phyloP scores from a whole-genome alignment of 2,113 vertebrate species.

The Alligator mississippiensis region DNA sequence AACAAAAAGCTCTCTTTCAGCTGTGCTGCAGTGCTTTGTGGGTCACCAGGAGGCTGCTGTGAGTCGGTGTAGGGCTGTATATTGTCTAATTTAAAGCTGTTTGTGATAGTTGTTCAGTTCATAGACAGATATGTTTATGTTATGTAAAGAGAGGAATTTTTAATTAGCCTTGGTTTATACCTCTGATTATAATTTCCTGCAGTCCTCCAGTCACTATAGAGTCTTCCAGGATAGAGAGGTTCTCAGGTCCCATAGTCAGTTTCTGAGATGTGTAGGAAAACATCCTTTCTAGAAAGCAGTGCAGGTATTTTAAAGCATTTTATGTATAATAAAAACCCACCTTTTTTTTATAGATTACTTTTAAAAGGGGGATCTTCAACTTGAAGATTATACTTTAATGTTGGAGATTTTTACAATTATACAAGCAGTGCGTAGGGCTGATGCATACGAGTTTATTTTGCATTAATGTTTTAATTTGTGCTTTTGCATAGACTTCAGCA shows the following conservation, averaged over 20 bases:
- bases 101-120: no score
- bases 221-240: background rate
- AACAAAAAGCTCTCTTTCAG: no score
- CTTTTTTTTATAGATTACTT: background rate
- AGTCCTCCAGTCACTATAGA: background rate
- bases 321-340: background rate
- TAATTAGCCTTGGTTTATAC: background rate
- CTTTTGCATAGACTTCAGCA: background rate
- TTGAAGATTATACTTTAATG: accelerated
- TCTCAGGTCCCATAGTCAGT: background rate
- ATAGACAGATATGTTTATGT: no score
- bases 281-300: background rate
- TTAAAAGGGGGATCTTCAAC: background rate
- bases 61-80: no score
- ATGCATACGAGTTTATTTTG: background rate
- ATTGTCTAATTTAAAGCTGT: no score
- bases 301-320: background rate
- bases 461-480: background rate
- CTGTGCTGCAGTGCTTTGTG: no score
- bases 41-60: no score
- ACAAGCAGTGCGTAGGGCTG: accelerated
- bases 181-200: background rate
- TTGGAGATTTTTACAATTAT: background rate
- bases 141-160: no score
- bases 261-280: background rate